Evolutionary conservation across 2,888 invertebrate species (phyloP), one percentile per base, ranked within the genome.

Genomic region (Mythimna albipuncta): DNA sequence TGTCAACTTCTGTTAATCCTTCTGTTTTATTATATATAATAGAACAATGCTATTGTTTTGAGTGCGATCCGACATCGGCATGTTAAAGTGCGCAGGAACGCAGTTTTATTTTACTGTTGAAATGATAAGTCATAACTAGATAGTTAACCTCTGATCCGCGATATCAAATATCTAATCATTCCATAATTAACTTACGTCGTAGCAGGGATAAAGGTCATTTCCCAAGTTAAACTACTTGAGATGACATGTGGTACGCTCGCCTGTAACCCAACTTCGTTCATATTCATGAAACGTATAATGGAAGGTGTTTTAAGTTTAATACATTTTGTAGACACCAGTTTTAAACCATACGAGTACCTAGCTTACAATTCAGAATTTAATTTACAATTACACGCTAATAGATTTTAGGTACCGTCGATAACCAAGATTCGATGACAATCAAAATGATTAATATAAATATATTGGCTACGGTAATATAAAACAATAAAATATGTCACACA

Each of bases 131-230:
- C 47, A 50, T 64, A 66, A 79, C 54, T 75, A 44, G 41, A 1
- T 67, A 73, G 57, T 67, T 83, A 79, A 83, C 83, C 80, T 79
- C 57, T 83, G 64, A 79, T 74, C 74, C 52, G 54, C 67, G 80
- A 83, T 81, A 83, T 83, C 66, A 79, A 82, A 74, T 69, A 74
- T 73, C 83, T 82, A 72, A 78, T 82, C 82, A 79, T 68, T 67
- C 54, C 38, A 58, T 83, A 73, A 69, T 81, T 68, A 75, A 70
- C 58, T 79, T 65, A 70, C 68, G 69, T 83, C 79, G 55, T 57
- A 65, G 67, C 35, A 54, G 61, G 69, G 70, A 79, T 79, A 71
- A 75, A 79, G 79, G 68, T 83, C 69, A 81, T 83, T 79, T 79
- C 64, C 72, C 58, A 79, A 81, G 74, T 73, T 69, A 73, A 67